A percentile compares a stretch with the other conserved stretches of the same genome.
Conservation (phyloP, 1,140 invertebrate species). For the Colletes latitarsis region DNA sequence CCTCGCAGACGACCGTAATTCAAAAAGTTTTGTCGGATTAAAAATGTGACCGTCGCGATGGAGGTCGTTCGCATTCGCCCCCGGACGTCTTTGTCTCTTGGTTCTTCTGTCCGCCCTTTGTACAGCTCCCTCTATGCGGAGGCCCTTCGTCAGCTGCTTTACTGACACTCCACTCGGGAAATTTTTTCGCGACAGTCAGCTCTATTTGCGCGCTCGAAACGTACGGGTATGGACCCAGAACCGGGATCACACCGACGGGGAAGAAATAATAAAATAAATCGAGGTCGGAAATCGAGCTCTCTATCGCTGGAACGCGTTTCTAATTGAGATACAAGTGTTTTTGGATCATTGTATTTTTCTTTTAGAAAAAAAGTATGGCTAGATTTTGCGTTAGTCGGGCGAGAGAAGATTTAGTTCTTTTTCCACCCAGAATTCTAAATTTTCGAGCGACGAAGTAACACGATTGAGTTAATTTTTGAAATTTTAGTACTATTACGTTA, state of each 20-base stretch:
- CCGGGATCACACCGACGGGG: not conserved
- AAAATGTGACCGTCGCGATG: constrained; percentile 57
- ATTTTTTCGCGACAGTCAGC: constrained; percentile 4
- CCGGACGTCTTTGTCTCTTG: constrained; percentile 7
- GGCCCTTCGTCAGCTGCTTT: constrained; percentile 1
- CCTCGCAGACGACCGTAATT: constrained; percentile 57
- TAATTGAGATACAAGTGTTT: too few species aligned
- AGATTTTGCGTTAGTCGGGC: too few species aligned
- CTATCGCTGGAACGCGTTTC: too few species aligned
- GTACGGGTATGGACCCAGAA: not conserved
- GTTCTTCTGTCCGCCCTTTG: not conserved
- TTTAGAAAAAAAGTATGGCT: too few species aligned
- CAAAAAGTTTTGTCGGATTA: constrained; percentile 69
- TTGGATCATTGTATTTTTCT: too few species aligned
- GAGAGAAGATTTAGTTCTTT: too few species aligned
- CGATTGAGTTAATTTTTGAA: too few species aligned
- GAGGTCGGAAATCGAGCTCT: too few species aligned
- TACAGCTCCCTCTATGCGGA: not conserved
- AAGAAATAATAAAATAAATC: not conserved
- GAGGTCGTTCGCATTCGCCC: constrained; percentile 11
- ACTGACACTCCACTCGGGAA: not conserved
- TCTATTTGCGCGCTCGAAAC: not conserved
- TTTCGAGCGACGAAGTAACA: too few species aligned
- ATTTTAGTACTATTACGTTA: too few species aligned
- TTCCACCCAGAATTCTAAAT: too few species aligned